Conservation (phyloP, 1,140 invertebrate genomes). For the Diachasma alloeum region DNA sequence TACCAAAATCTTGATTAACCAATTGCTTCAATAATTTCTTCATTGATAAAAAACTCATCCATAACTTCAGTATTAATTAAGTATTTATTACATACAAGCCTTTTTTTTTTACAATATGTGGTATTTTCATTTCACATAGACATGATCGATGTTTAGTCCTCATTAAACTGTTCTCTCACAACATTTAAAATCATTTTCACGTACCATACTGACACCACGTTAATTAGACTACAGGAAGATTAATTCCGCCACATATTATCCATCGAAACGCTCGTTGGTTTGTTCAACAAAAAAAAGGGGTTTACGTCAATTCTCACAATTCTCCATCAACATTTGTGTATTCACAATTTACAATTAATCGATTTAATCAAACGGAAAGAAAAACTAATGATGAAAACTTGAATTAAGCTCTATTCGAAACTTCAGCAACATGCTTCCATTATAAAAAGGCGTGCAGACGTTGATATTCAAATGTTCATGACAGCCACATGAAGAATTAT, state of each 20-base stretch:
- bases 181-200: conserved; percentile 9
- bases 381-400: not conserved
- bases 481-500: not conserved
- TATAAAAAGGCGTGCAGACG: not conserved
- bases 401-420: not conserved
- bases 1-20: not conserved
- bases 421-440: not conserved
- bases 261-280: too few relatives aligned
- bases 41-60: not conserved
- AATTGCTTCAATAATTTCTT: not conserved
- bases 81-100: conserved; percentile 58
- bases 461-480: not conserved
- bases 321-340: not conserved
- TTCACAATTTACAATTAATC: not conserved
- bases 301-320: not conserved
- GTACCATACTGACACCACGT: not conserved
- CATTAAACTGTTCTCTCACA: conserved; percentile 30
- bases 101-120: conserved; percentile 52
- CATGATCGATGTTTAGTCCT: conserved; percentile 50
- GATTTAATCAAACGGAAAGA: not conserved
- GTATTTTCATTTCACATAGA: conserved; percentile 42
- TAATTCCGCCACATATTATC: not conserved
- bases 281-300: too few relatives aligned
- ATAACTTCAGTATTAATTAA: conserved; percentile 42
- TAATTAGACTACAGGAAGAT: not conserved